Evolutionary conservation across 2,888 invertebrate species (phyloP).

Genomic region (Zaprionus lineosus): DNA sequence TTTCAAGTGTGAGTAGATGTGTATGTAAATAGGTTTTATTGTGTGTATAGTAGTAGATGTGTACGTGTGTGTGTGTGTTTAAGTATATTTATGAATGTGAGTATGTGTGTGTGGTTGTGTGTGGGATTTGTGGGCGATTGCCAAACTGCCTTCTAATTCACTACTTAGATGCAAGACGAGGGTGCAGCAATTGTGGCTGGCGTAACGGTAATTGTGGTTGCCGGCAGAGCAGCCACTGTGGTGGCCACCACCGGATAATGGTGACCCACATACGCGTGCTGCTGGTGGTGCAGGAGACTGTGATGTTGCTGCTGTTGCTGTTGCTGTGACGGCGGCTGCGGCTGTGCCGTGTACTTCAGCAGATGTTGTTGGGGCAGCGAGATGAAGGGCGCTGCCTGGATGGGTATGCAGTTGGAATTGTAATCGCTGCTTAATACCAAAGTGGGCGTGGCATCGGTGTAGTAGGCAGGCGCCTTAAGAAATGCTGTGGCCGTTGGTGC

Average conservation of each 20-base stretch:
- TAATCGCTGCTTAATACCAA: conserved; percentile 78
- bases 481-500: conserved; percentile 55
- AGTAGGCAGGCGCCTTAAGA: conserved; percentile 73
- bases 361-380: conserved; percentile 67
- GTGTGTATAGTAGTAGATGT: too few relatives aligned
- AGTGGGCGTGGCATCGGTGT: conserved; percentile 72
- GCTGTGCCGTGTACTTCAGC: conserved; percentile 59
- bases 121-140: conserved; percentile 25
- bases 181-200: conserved; percentile 64
- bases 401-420: conserved; percentile 80
- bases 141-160: conserved; percentile 17
- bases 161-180: conserved; percentile 62
- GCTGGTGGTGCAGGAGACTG: conserved; percentile 59
- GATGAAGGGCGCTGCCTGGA: conserved; percentile 72
- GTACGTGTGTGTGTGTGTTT: conserved; percentile 15
- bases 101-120: conserved; percentile 21
- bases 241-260: conserved; percentile 66
- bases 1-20: conserved; percentile 7
- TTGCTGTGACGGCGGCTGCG: conserved; percentile 37
- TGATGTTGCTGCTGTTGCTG: conserved; percentile 60
- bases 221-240: conserved; percentile 65
- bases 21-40: neutral
- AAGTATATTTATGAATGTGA: too few relatives aligned
- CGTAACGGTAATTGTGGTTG: conserved; percentile 66
- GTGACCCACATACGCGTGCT: conserved; percentile 51